Evolutionary conservation across 2,113 vertebrate genomes (phyloP), one percentile per base, ranked within the genome.

Genomic region (Neopipo cinnamomea): DNA sequence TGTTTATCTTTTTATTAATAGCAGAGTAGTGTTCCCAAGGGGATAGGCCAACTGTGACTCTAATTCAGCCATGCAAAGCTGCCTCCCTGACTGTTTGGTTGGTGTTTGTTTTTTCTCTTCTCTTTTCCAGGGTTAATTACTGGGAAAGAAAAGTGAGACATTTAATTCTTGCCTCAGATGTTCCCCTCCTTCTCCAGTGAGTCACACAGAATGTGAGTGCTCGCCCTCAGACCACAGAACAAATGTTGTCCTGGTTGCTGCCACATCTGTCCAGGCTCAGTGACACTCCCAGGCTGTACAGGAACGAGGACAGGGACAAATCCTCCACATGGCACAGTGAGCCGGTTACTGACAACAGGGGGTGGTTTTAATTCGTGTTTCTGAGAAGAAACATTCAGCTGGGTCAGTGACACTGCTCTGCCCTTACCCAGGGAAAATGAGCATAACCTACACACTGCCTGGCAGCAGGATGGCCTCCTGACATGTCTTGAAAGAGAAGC

Each of bases 1-100:
- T 96, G 95, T 96, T 96, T 97, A 93, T 93, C 90, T 89, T 94
- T 94, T 96, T 96, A 93, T 96, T 95, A 97, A 94, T 91, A 97
- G 93, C 84, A 82, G 62, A 95, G 62, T 52, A 72, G 52, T 39
- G 50, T 46, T 97, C 95, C 88, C 91, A 74, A 76, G 73, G 77
- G 93, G 39, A 63, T 35, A 95, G 86, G 71, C 88, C 94, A 89
- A 87, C 78, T 92, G 95, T 90, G 89, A 83, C 92, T 96, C 85
- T 93, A 94, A 93, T 94, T 80, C 75, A 96, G 84, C 62, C 88
- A 47, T 75, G 93, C 77, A 94, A 92, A 94, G 14, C 80, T 93
- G 58, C 73, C 35, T 78, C 56, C 33, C 61, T 73, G 59, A 41
- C 55, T 68, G 42, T 74, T 78, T 50, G 24, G 23, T 71, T 87